A percentile compares a stretch with the other conserved stretches of the same genome.
These are phyloP conservation scores for Ophion obscuratus DNA, from an alignment of 2,888 invertebrate species.

Conservation along the genomic window DNA sequence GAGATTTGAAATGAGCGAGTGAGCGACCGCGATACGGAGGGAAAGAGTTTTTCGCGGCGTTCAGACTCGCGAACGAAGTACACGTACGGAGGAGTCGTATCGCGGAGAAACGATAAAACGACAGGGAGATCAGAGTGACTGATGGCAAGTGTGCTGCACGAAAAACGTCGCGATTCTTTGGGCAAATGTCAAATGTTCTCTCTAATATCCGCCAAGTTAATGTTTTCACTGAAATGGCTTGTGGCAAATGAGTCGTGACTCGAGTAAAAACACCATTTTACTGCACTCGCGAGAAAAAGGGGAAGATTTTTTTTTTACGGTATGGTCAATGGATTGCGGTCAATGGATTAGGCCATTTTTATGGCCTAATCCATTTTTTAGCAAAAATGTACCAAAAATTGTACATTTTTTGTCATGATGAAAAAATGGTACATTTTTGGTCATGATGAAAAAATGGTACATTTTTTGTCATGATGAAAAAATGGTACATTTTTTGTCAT, in stretches of 20 bases:
- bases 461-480: too few relatives aligned
- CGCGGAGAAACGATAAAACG: conserved; percentile 29
- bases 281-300: neutral
- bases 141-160: conserved; percentile 19
- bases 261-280: neutral
- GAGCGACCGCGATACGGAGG: neutral
- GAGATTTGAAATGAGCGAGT: conserved; percentile 11
- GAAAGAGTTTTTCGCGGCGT: conserved; percentile 25
- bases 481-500: too few relatives aligned
- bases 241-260: neutral
- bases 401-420: too few relatives aligned
- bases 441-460: too few relatives aligned
- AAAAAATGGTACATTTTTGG: too few relatives aligned
- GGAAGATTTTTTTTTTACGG: neutral
- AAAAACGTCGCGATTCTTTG: conserved; percentile 1
- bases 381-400: too few relatives aligned
- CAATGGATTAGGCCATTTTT: neutral
- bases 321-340: neutral
- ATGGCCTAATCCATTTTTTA: too few relatives aligned
- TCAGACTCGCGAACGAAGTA: conserved; percentile 5
- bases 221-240: conserved; percentile 3
- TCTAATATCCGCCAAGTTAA: neutral
- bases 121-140: conserved; percentile 22
- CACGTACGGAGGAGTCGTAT: neutral
- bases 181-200: conserved; percentile 11